Base-by-base conservation (phyloP, 2,888 invertebrate species). In the Drosophila nigricruria region DNA sequence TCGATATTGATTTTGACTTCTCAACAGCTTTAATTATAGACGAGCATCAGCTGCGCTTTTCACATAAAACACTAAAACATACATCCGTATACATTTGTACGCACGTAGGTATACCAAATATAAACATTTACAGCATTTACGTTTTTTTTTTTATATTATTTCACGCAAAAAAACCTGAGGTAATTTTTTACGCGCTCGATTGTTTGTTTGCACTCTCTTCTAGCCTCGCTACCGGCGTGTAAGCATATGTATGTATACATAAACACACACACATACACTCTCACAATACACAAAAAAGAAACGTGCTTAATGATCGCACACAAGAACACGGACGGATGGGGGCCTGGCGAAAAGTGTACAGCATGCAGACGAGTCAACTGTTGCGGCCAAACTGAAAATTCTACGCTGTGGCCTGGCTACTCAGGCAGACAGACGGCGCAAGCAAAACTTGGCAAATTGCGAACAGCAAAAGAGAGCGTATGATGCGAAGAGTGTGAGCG, bases 341-440 rank as follows among this genome's bases (percentile, higher is more conserved):
- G 42, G 73, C 57, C 59, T 57, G 58, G 60, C 66, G 52, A 64
- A 77, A 63, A 76, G 59, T 61, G 27, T 59, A 59, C 56, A 77
- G 74, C 89, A 89, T 84, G 85, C 89, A 88, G 82, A 89, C 88
- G 82, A 89, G 77, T 88, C 79, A 85, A 89, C 84, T 81, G 84
- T 77, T 85, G 88, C 78, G 88, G 85, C 85, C 71, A 66, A 86
- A 86, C 74, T 85, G 65, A 85, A 80, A 60, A 89, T 88, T 83
- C 86, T 83, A 79, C 84, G 65, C 73, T 73, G 59, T 58, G 23
- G 58, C 5, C 69, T n/a, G n/a, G 63, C 57, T 53, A 52, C 45
- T 52, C 45, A 52, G 57, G 25, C 68, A n/a, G n/a, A n/a, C 30
- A 30, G 69, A 57, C 73, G 61, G 45, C 45, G n/a, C 70, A 70